These are phyloP conservation scores for Chromobotia macracanthus DNA, from an alignment of 2,797 vertebrate genomes.

Conservation along the genomic window DNA sequence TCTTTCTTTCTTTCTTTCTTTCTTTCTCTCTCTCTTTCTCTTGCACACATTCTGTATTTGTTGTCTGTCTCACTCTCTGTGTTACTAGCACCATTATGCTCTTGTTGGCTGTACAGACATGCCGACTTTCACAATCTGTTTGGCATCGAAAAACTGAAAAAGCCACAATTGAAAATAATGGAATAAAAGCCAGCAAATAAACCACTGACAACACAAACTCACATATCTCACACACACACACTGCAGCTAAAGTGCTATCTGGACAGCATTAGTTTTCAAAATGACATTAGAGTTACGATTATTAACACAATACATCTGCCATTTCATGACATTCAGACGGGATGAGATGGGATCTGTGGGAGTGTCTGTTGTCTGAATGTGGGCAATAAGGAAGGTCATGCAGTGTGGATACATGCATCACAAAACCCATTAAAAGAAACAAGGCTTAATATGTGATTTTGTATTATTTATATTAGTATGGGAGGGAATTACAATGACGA, in stretches of 20 bases:
- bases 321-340: not conserved
- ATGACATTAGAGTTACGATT: not conserved
- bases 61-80: conserved; percentile 18
- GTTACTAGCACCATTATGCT: conserved; percentile 56
- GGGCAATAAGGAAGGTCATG: too few species aligned
- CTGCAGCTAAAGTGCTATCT: not conserved
- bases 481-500: not conserved
- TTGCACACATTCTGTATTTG: conserved; percentile 10
- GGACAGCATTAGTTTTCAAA: not conserved
- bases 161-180: conserved; percentile 1
- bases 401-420: too few species aligned
- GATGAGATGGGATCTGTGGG: too few species aligned
- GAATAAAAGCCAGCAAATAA: conserved; percentile 4
- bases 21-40: not conserved
- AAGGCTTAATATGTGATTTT: too few species aligned
- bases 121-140: conserved; percentile 58
- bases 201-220: conserved; percentile 4
- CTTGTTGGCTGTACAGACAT: conserved; percentile 44
- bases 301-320: not conserved
- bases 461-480: too few species aligned
- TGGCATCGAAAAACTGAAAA: conserved; percentile 18
- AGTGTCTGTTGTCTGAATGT: too few species aligned
- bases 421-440: too few species aligned
- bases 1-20: not conserved
- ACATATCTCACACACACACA: conserved; percentile 12